Evolutionary conservation across 92 coral and sea anemone genomes (phyloP).

Genomic region (Paragorgia papillata): DNA sequence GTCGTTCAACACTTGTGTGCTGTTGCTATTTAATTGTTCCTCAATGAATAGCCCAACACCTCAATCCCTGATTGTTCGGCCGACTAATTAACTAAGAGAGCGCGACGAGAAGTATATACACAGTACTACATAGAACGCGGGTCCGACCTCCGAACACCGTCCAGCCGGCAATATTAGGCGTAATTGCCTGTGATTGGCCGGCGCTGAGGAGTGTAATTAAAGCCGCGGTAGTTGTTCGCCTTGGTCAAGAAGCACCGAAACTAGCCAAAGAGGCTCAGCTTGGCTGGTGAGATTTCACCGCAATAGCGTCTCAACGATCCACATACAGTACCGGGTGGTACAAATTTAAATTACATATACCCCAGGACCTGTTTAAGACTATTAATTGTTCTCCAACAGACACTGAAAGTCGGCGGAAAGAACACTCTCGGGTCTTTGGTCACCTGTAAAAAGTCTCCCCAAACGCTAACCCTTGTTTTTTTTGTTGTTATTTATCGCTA

Average conservation of each 20-base stretch:
- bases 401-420: no score
- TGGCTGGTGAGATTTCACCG: not conserved
- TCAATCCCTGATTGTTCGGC: constrained; percentile 19
- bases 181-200: constrained; percentile 46
- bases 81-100: constrained; percentile 36
- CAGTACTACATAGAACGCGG: constrained; percentile 22
- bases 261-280: not conserved
- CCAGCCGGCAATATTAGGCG: constrained; percentile 21
- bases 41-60: constrained; percentile 22
- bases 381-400: no score
- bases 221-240: constrained; percentile 26
- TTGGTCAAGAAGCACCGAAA: not conserved
- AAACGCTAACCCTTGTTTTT: no score
- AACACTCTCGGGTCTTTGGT: no score
- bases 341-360: no score
- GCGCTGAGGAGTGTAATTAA: constrained; percentile 27
- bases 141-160: not conserved
- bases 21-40: constrained; percentile 33
- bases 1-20: constrained; percentile 20
- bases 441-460: not conserved
- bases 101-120: no score
- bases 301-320: no score
- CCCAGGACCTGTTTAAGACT: no score
- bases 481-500: not conserved
- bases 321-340: no score